Conservation (phyloP, 2,113 vertebrate genomes). For the Toxostoma redivivum region DNA sequence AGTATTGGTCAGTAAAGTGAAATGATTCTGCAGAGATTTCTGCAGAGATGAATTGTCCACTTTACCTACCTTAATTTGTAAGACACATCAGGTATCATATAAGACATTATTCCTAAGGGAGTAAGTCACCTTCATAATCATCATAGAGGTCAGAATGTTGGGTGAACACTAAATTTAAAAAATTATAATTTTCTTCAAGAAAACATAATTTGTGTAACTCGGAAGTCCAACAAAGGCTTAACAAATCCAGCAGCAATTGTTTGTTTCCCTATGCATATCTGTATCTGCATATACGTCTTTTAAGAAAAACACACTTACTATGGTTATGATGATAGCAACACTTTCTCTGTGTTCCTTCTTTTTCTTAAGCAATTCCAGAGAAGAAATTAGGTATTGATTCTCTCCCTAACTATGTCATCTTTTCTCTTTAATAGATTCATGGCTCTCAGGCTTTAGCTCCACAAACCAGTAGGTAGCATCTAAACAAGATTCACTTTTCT, state of each 20-base stretch:
- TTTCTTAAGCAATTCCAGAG: slow-evolving; percentile 42
- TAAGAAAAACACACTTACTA: neutral
- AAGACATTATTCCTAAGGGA: slow-evolving; percentile 39
- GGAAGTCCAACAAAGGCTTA: neutral
- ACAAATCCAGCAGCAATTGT: neutral
- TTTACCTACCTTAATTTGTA: slow-evolving; percentile 62
- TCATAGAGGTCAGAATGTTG: slow-evolving; percentile 4
- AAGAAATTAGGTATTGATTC: slow-evolving; percentile 60
- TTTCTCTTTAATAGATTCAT: slow-evolving; percentile 31
- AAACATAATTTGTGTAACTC: neutral
- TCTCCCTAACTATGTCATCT: slow-evolving; percentile 15
- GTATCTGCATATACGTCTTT: neutral
- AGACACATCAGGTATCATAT: slow-evolving; percentile 45
- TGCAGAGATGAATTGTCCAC: slow-evolving; percentile 56
- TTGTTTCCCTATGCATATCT: neutral
- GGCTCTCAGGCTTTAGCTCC: slow-evolving; percentile 22
- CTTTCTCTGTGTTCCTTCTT: neutral
- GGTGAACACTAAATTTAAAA: slow-evolving; percentile 18
- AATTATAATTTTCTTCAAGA: neutral
- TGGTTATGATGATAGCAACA: neutral
- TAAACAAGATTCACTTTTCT: slow-evolving; percentile 44
- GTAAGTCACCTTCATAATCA: slow-evolving; percentile 64
- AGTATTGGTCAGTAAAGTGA: slow-evolving; percentile 36
- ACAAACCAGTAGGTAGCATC: slow-evolving; percentile 31
- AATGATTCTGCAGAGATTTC: slow-evolving; percentile 49